These are phyloP conservation scores for Melanotaenia trifasciata DNA, from an alignment of 2,797 vertebrate genomes.

Conservation along the genomic window DNA sequence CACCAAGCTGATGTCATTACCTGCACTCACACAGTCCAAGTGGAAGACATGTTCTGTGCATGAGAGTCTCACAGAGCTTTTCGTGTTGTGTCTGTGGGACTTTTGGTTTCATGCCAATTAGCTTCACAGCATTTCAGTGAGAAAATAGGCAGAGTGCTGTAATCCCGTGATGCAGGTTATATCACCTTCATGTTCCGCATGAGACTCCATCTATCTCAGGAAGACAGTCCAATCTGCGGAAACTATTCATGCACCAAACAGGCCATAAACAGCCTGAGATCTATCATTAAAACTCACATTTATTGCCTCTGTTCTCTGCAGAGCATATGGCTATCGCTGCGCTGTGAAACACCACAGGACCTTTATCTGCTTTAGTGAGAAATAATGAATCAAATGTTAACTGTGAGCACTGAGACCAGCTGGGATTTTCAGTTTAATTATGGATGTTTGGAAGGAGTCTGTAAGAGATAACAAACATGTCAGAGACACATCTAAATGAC, in stretches of 20 bases:
- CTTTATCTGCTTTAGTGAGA: slow-evolving; percentile 26
- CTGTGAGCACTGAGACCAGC: no score
- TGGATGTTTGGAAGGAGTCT: slow-evolving; percentile 1
- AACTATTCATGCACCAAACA: slow-evolving; percentile 44
- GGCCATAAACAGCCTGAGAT: slow-evolving; percentile 47
- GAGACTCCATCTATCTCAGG: slow-evolving; percentile 39
- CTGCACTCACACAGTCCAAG: slow-evolving; percentile 21
- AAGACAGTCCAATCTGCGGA: slow-evolving; percentile 38
- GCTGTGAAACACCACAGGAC: slow-evolving; percentile 16
- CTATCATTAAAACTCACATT: slow-evolving; percentile 58
- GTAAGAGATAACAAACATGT: slow-evolving; percentile 29
- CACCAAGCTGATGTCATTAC: slow-evolving; percentile 46
- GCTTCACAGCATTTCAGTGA: slow-evolving; percentile 12
- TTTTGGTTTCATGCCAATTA: slow-evolving; percentile 35
- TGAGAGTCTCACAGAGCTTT: slow-evolving; percentile 14
- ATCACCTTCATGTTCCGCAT: slow-evolving; percentile 31
- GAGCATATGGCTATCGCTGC: slow-evolving; percentile 50
- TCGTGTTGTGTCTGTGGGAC: slow-evolving; percentile 7
- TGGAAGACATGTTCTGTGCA: slow-evolving; percentile 8
- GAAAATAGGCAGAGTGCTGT: slow-evolving; percentile 12
- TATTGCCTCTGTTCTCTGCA: slow-evolving; percentile 37
- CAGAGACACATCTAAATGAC: slow-evolving; percentile 26
- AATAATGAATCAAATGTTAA: slow-evolving; percentile 47
- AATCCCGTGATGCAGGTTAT: slow-evolving; percentile 19
- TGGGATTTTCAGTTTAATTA: no score